phyloP scores from a whole-genome alignment of 2,888 invertebrate genomes.

The Norana najaformis region DNA sequence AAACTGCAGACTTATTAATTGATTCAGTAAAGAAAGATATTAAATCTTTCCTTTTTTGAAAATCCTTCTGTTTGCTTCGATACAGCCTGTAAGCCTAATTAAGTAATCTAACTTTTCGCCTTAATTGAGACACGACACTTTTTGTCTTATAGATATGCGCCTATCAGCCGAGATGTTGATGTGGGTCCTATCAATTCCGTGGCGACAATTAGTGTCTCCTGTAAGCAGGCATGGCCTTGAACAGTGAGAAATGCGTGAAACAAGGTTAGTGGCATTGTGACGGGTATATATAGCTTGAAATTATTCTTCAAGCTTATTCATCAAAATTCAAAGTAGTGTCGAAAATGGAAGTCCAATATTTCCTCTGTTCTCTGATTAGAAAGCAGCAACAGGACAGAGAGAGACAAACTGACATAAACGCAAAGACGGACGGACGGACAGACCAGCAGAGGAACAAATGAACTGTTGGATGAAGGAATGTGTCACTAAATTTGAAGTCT shows the following conservation, averaged over 20 bases:
- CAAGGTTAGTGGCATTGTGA: not conserved
- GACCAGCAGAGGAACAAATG: not conserved
- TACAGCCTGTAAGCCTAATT: not conserved
- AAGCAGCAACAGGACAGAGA: not conserved
- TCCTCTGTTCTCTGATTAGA: not conserved
- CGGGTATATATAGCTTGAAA: not conserved
- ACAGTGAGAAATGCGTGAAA: not conserved
- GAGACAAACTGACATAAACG: not conserved
- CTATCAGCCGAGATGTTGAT: not conserved
- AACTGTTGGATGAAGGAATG: slow-evolving; percentile 3
- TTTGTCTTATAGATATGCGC: not conserved
- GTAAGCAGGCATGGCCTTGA: not conserved
- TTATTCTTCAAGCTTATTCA: not conserved
- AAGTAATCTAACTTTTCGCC: not conserved
- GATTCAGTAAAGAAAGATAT: not conserved
- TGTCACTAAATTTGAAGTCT: not conserved
- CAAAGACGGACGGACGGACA: not conserved
- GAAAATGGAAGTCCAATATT: not conserved
- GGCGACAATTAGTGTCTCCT: not conserved
- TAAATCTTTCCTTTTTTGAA: not conserved
- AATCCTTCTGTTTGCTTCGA: not conserved
- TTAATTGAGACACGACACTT: not conserved
- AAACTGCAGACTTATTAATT: not conserved
- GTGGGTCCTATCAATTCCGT: not conserved
- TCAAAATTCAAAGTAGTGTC: slow-evolving; percentile 17